Evolutionary conservation across 2,113 vertebrate species (phyloP).

Genomic region (Corynorhinus townsendii): DNA sequence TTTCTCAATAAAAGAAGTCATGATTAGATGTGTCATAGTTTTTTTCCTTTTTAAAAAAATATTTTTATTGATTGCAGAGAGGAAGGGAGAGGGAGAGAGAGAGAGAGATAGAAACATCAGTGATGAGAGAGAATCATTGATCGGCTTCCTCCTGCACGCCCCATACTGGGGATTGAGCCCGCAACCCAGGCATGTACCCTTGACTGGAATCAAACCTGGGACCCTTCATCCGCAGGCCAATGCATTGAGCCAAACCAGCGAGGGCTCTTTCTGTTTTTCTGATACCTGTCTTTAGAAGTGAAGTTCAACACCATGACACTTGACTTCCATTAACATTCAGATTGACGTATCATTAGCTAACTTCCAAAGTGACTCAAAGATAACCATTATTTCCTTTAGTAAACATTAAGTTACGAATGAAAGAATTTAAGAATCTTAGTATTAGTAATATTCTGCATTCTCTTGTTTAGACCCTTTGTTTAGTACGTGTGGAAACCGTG

Average conservation of each 20-base stretch:
- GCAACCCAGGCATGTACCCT: too few relatives aligned
- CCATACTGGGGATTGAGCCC: too few relatives aligned
- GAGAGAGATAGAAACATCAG: too few relatives aligned
- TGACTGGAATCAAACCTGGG: too few relatives aligned
- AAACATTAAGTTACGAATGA: not conserved
- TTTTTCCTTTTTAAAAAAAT: not conserved
- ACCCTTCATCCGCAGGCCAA: too few relatives aligned
- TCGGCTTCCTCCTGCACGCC: too few relatives aligned
- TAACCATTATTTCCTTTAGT: not conserved
- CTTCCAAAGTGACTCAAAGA: constrained; percentile 1
- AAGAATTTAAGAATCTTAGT: not conserved
- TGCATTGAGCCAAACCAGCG: too few relatives aligned
- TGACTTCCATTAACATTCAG: not conserved
- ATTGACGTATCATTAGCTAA: not conserved
- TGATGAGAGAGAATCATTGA: too few relatives aligned
- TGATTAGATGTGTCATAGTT: not conserved
- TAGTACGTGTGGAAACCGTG: not conserved
- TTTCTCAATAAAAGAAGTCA: not conserved
- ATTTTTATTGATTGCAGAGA: too few relatives aligned
- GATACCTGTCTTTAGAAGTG: not conserved
- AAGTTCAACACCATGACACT: not conserved
- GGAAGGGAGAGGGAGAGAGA: too few relatives aligned
- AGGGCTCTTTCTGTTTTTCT: not conserved
- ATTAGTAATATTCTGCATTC: not conserved
- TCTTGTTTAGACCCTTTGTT: not conserved